These are phyloP conservation scores for Erythrocercus mccallii DNA, from an alignment of 2,113 vertebrate genomes.

Conservation along the genomic window DNA sequence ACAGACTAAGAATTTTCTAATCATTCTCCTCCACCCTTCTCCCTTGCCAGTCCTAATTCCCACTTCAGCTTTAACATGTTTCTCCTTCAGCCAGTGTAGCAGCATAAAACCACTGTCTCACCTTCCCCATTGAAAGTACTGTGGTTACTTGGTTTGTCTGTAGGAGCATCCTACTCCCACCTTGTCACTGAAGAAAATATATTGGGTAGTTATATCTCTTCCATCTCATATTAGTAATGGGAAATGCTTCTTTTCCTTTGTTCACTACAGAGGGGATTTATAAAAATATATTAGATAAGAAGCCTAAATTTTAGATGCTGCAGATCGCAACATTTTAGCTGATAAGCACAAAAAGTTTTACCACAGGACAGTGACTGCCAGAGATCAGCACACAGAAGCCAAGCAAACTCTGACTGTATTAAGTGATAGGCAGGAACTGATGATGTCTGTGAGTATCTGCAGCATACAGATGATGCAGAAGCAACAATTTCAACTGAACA, in stretches of 20 bases:
- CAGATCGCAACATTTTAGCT: background rate
- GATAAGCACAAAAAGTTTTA: background rate
- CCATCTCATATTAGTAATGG: background rate
- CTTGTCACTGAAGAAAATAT: background rate
- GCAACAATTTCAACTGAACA: background rate
- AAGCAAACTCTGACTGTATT: background rate
- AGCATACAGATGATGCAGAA: accelerated
- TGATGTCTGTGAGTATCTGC: accelerated
- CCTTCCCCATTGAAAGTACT: background rate
- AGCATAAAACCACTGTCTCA: background rate
- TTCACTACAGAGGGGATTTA: background rate
- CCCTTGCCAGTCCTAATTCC: background rate
- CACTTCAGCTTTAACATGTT: background rate
- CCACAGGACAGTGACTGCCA: background rate
- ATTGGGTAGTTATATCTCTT: background rate
- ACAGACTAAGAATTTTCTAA: background rate
- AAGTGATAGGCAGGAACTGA: background rate
- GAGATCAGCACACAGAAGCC: background rate
- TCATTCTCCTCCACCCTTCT: background rate
- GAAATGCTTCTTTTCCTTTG: background rate
- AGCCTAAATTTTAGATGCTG: background rate
- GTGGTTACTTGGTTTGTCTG: background rate
- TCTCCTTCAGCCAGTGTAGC: background rate
- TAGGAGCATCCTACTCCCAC: background rate
- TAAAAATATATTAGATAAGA: background rate